Conservation (phyloP, 2,113 vertebrate species). For the Spilogale gracilis region DNA sequence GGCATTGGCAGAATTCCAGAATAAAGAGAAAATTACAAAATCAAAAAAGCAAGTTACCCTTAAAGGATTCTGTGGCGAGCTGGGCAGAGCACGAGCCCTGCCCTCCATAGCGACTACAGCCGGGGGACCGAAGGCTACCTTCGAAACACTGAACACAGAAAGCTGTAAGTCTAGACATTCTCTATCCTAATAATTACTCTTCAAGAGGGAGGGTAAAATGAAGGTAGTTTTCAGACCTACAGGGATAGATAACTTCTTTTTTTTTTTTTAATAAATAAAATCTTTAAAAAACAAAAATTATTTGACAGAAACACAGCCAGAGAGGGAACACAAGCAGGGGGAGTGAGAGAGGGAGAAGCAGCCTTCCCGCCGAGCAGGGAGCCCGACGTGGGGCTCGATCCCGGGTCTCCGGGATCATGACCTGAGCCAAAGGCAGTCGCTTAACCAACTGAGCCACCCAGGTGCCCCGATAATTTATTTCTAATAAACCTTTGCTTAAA, state of each 20-base stretch:
- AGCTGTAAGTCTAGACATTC: neutral
- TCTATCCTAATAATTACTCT: neutral
- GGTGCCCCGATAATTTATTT: neutral
- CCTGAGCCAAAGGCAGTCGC: too few species aligned
- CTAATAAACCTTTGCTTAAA: neutral
- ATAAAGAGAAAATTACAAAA: neutral
- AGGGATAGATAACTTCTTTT: neutral
- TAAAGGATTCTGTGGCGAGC: neutral
- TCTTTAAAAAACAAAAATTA: too few species aligned
- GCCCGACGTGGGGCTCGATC: too few species aligned
- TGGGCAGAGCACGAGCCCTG: too few species aligned
- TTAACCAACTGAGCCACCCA: too few species aligned
- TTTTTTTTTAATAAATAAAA: neutral
- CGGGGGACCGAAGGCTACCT: neutral
- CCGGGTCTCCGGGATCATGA: too few species aligned
- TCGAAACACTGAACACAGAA: neutral
- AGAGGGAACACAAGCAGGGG: too few species aligned
- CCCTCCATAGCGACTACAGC: neutral
- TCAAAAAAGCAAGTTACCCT: neutral
- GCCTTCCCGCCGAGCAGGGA: too few species aligned
- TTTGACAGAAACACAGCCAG: too few species aligned
- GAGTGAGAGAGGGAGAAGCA: too few species aligned
- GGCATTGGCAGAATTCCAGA: neutral
- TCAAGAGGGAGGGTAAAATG: neutral
- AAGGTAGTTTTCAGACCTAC: neutral